Percentiles rank a stretch among this genome's conserved stretches.
Evolutionary conservation across 1,140 invertebrate species (phyloP).

Genomic region (Eumaeus atala): DNA sequence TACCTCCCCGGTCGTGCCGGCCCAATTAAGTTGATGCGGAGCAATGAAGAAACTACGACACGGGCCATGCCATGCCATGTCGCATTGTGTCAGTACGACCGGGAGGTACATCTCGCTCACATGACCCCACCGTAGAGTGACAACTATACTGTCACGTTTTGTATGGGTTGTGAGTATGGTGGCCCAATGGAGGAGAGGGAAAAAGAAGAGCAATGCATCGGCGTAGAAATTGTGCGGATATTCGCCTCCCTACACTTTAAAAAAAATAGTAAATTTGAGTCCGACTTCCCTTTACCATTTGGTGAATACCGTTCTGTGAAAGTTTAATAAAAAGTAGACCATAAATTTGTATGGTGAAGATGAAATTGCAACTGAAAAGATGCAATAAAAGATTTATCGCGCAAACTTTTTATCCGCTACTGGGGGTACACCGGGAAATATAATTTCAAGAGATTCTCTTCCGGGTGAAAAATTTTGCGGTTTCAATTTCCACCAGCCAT

Average conservation of each 20-base stretch:
- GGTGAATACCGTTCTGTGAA: neutral
- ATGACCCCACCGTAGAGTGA: no score
- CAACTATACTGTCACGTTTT: no score
- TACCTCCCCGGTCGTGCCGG: no score
- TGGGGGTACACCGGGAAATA: slow-evolving; percentile 6
- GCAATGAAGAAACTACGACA: no score
- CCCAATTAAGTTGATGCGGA: neutral
- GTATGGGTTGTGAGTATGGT: no score
- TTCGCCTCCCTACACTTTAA: neutral
- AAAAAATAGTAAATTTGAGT: neutral
- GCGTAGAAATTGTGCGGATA: neutral
- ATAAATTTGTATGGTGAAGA: slow-evolving; percentile 6
- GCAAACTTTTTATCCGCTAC: slow-evolving; percentile 2
- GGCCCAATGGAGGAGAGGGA: neutral
- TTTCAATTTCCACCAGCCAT: slow-evolving; percentile 46
- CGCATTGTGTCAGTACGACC: no score
- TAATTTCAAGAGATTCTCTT: slow-evolving; percentile 32
- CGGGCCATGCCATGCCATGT: no score
- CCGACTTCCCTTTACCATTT: neutral
- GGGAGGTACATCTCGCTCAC: no score
- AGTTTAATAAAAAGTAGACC: slow-evolving; percentile 1
- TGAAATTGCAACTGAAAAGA: slow-evolving; percentile 8
- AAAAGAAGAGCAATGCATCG: neutral
- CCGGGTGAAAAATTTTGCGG: slow-evolving; percentile 47
- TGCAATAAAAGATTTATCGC: slow-evolving; percentile 11